Conservation (phyloP, 2,797 vertebrate genomes). For the Crenuchus spilurus region DNA sequence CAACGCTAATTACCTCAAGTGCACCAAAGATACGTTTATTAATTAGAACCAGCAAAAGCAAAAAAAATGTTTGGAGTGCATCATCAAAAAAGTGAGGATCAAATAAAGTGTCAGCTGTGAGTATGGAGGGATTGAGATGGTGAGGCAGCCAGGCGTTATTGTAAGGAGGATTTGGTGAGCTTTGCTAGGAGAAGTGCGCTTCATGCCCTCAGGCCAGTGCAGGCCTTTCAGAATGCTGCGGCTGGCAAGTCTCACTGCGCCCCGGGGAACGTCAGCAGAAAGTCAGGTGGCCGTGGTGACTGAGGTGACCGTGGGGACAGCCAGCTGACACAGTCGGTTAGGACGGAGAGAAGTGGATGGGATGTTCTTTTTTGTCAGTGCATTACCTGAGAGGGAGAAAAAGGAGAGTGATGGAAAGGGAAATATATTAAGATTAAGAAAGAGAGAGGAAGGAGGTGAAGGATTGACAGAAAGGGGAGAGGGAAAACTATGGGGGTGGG, state of each 20-base stretch:
- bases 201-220: slow-evolving; percentile 59
- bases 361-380: slow-evolving; percentile 56
- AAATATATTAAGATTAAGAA: slow-evolving; percentile 53
- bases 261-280: slow-evolving; percentile 68
- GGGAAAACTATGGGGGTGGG: slow-evolving; percentile 24
- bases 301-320: slow-evolving; percentile 66
- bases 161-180: slow-evolving; percentile 11
- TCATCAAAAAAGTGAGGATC: slow-evolving; percentile 45
- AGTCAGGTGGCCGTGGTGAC: slow-evolving; percentile 68
- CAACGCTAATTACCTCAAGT: slow-evolving; percentile 82
- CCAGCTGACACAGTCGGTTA: slow-evolving; percentile 71
- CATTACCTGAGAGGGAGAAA: slow-evolving; percentile 57
- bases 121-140: slow-evolving; percentile 4
- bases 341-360: slow-evolving; percentile 57
- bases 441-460: slow-evolving; percentile 36
- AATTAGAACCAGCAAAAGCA: slow-evolving; percentile 73
- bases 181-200: slow-evolving; percentile 42
- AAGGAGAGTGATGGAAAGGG: slow-evolving; percentile 28
- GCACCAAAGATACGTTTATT: slow-evolving; percentile 78
- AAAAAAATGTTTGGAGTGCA: slow-evolving; percentile 57
- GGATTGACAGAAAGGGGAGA: slow-evolving; percentile 52
- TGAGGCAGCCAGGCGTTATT: slow-evolving; percentile 24
- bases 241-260: slow-evolving; percentile 62
- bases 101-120: slow-evolving; percentile 60
- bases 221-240: slow-evolving; percentile 66